These are phyloP conservation scores for Lates japonicus DNA, from an alignment of 2,797 vertebrate genomes.

Conservation along the genomic window DNA sequence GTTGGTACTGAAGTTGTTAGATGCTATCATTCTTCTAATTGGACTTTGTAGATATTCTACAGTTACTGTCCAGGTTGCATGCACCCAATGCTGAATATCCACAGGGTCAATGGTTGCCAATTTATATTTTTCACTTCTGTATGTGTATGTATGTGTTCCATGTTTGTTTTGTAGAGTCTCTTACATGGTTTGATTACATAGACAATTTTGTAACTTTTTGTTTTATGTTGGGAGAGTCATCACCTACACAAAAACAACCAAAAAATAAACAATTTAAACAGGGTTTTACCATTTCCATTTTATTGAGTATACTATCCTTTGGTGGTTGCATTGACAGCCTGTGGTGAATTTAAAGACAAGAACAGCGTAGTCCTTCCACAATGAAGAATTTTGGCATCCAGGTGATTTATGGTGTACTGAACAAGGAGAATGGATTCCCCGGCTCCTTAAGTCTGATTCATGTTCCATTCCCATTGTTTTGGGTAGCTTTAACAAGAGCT, in stretches of 20 bases:
- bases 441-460: neutral
- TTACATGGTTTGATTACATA: conserved; percentile 88
- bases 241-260: conserved; percentile 83
- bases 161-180: conserved; percentile 88
- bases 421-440: neutral
- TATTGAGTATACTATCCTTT: conserved; percentile 65
- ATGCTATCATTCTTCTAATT: conserved; percentile 85
- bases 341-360: conserved; percentile 1
- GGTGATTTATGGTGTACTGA: neutral
- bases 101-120: conserved; percentile 88
- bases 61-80: conserved; percentile 87
- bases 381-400: neutral
- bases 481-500: neutral
- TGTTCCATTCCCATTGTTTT: no score
- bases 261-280: conserved; percentile 88
- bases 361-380: neutral
- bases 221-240: conserved; percentile 86
- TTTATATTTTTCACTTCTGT: conserved; percentile 87
- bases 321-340: conserved; percentile 12
- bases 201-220: conserved; percentile 89
- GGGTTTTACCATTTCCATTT: conserved; percentile 80
- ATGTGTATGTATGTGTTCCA: conserved; percentile 85
- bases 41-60: conserved; percentile 87
- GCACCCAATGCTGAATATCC: conserved; percentile 86
- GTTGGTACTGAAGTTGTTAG: conserved; percentile 85